Base-by-base conservation (phyloP, 2,888 invertebrate genomes). In the Coremacera marginata region DNA sequence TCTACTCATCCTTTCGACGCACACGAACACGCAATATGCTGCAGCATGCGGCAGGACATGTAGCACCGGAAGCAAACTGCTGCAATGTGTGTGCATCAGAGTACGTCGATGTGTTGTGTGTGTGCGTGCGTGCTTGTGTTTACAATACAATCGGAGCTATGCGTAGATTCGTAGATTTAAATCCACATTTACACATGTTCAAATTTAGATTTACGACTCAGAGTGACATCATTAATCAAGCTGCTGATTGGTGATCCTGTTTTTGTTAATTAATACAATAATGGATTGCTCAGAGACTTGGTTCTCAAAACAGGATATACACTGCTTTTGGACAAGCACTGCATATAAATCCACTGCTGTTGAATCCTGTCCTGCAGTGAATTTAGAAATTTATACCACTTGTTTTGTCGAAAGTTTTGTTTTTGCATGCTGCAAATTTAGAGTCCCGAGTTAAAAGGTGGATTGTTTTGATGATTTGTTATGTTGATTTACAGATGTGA, bases 221-320 rank as follows among this genome's bases (percentile, higher is more conserved):
- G 84, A 87, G 86, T 89, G 89, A 89, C 89, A 89, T 89, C 89
- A 89, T 89, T 89, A 89, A 89, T 89, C 89, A 89, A 89, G 87
- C 88, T 84, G 84, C 88, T 89, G 89, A 89, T 89, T 89, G 89
- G 89, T 89, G 89, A 89, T 89, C 88, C 89, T 89, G 88, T 89
- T 89, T 88, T 87, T 88, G 89, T 89, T 89, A 89, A 89, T 89
- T 89, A 89, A 89, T 89, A 89, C 89, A 89, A 89, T 89, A 89
- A 89, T 89, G 86, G 86, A 88, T 88, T 84, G 88, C 84, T 82
- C 82, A 82, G 75, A 72, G 82, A 81, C 78, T 70, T 62, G 55
- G 62, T 78, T 65, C 68, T 52, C 25, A 19, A 19, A 55, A 25
- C 70, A 19, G 68, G 51, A 44, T 49, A 68, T 22, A 51, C n/a